Evolutionary conservation across 2,797 vertebrate genomes (phyloP), one percentile per base, ranked within the genome.

Genomic region (Enteromius argenteus): DNA sequence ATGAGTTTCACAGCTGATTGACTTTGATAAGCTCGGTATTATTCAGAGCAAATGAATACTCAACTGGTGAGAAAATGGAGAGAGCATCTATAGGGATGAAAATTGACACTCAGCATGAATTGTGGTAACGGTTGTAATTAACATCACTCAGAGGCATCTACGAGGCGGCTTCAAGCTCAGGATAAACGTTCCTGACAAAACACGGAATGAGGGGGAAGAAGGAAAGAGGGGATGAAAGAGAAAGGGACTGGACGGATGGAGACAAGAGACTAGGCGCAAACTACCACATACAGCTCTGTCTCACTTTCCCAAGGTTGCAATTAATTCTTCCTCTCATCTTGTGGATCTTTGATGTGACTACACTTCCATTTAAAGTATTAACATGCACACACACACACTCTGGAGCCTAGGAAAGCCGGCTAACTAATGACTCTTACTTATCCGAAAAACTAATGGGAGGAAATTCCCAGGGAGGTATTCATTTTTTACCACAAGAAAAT

Each of bases 281-380:
- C 15, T 58, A 37, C 44, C 37, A 84, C 66, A 53, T 69, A 79
- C 69, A 80, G 77, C 90, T 90, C 90, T 83, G 27, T 58, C 85
- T 87, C 86, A 81, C 90, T 86, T 83, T 90, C 89, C 89, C 88
- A 77, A 79, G 87, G 86, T 89, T 90, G 87, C 90, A 89, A 92
- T 92, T 87, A 91, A 91, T 89, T 90, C 92, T 90, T 89, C 81
- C 83, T 92, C 90, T 92, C 89, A 89, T 92, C 89, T 92, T 88
- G 76, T 88, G 88, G 80, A 86, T 89, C 91, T 93, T 91, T 92
- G 91, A 91, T 91, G 90, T 87, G 85, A 86, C 91, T 89, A 85
- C 84, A 85, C 58, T 83, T 82, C 81, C 75, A 79, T 80, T 84
- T 86, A 83, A 87, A 84, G 83, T 76, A 84, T 81, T 81, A 81